phyloP scores from a whole-genome alignment of 1,140 invertebrate genomes.

The Tyrophagus putrescentiae region DNA sequence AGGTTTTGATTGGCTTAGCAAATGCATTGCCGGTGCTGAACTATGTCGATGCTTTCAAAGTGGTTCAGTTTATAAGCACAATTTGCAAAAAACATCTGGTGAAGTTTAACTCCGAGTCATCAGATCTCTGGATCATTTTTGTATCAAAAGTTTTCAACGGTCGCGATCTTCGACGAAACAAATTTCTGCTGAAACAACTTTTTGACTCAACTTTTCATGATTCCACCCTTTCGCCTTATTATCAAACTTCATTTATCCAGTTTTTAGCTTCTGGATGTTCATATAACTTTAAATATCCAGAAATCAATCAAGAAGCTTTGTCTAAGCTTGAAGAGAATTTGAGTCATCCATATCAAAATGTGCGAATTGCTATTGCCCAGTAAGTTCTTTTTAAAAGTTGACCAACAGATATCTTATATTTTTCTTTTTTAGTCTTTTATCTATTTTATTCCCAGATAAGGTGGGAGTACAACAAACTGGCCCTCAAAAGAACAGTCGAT shows the following conservation, averaged over 20 bases:
- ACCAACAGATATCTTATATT: neutral
- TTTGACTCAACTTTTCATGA: no score
- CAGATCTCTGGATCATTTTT: neutral
- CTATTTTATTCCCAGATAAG: neutral
- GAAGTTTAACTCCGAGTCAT: constrained; percentile 6
- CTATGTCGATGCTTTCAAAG: neutral
- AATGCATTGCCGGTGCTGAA: neutral
- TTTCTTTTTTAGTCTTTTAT: neutral
- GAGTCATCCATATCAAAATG: constrained; percentile 7
- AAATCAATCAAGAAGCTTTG: neutral
- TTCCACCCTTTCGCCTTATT: neutral
- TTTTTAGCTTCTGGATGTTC: neutral
- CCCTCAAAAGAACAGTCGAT: neutral
- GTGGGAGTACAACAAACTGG: neutral
- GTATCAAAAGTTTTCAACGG: neutral
- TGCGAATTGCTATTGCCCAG: neutral
- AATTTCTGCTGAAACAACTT: no score
- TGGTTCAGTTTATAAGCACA: neutral
- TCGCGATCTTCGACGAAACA: constrained; percentile 7
- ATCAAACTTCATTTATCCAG: neutral
- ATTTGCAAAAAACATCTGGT: constrained; percentile 6
- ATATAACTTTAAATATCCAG: neutral
- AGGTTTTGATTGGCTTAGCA: neutral
- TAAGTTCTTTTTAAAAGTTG: neutral
- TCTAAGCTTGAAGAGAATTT: neutral